phyloP scores from a whole-genome alignment of 2,797 vertebrate species.

The Tolypeutes matacus region DNA sequence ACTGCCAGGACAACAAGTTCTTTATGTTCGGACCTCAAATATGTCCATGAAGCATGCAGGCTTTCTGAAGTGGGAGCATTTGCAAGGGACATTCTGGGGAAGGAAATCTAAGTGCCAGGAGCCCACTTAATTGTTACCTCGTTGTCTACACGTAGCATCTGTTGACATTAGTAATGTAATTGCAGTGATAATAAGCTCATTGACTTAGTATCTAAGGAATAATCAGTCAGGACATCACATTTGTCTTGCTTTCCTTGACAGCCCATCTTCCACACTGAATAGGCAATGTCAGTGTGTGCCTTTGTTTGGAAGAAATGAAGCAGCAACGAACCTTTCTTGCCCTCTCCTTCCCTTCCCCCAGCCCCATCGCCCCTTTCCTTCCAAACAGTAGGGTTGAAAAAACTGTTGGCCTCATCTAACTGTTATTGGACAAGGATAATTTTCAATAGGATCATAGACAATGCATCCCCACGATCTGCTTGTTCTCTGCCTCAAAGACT shows the following conservation, averaged over 20 bases:
- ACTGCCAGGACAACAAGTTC: background rate
- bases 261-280: constrained; percentile 91
- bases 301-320: constrained; percentile 91
- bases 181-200: constrained; percentile 96
- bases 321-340: constrained; percentile 74
- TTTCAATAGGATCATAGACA: constrained; percentile 59
- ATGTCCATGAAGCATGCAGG: background rate
- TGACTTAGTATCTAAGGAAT: constrained; percentile 96
- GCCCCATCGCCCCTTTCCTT: background rate
- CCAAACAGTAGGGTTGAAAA: background rate
- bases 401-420: constrained; percentile 42
- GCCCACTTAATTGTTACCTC: constrained; percentile 88
- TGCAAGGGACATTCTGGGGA: constrained; percentile 3
- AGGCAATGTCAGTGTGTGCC: constrained; percentile 89
- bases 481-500: constrained; percentile 41
- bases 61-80: constrained; percentile 26
- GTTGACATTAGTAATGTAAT: constrained; percentile 96
- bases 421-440: constrained; percentile 62
- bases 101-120: constrained; percentile 24
- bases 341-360: background rate
- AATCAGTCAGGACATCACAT: constrained; percentile 94
- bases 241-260: constrained; percentile 97
- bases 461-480: constrained; percentile 24
- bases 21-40: background rate
- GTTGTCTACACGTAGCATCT: constrained; percentile 93